These are phyloP conservation scores for Drosophila azteca DNA, from an alignment of 1,140 invertebrate species.

Conservation along the genomic window DNA sequence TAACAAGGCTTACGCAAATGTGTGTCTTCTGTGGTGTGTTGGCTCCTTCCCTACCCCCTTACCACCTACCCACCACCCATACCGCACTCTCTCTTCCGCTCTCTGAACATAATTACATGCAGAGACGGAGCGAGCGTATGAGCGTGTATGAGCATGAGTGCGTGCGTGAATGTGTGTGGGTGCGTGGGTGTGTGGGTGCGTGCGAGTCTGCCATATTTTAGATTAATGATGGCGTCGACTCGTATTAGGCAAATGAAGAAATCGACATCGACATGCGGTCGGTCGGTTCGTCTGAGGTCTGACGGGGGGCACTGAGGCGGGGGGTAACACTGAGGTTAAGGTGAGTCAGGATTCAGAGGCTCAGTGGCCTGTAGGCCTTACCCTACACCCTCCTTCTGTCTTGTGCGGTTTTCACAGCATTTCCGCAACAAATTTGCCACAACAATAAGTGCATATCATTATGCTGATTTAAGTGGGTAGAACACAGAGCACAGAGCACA, in stretches of 20 bases:
- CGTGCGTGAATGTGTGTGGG: background rate
- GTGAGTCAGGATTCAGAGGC: constrained; percentile 2
- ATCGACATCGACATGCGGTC: constrained; percentile 73
- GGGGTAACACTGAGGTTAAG: background rate
- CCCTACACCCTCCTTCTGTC: constrained; percentile 1
- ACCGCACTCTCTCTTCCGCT: constrained; percentile 2
- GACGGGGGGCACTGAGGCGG: too few species aligned
- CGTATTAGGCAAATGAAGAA: constrained; percentile 80
- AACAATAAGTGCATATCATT: constrained; percentile 81
- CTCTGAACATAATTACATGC: constrained; percentile 75
- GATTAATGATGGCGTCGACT: constrained; percentile 79
- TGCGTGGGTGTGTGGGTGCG: constrained; percentile 44
- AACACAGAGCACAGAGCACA: too few species aligned
- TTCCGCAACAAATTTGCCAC: constrained; percentile 80
- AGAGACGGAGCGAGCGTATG: background rate
- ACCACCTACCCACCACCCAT: background rate
- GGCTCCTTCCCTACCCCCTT: background rate
- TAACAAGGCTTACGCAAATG: constrained; percentile 79
- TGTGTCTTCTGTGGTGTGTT: constrained; percentile 33
- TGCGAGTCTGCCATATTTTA: constrained; percentile 75
- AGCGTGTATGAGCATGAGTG: constrained; percentile 5
- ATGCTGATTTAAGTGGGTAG: constrained; percentile 76
- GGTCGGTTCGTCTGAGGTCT: constrained; percentile 10
- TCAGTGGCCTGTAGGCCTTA: background rate
- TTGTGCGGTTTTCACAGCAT: constrained; percentile 73